A percentile compares a stretch with the other conserved stretches of the same genome.
Evolutionary conservation across 2,113 vertebrate genomes (phyloP).

Genomic region (Octodon degus): DNA sequence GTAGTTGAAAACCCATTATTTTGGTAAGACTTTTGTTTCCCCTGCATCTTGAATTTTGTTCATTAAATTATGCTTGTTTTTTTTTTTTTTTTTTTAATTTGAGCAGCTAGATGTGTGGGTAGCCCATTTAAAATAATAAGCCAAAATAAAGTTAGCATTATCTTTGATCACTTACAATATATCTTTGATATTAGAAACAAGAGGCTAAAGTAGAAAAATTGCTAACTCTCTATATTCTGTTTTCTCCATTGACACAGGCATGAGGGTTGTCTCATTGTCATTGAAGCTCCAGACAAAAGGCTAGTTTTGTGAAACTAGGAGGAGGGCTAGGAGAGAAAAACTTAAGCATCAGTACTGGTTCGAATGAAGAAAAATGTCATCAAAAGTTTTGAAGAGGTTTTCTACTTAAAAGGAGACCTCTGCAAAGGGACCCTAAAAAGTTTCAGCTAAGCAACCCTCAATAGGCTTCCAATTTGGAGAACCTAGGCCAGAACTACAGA

Average conservation of each 20-base stretch:
- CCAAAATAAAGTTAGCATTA: neutral
- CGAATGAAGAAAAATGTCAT: neutral
- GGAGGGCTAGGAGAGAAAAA: neutral
- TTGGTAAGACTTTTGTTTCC: neutral
- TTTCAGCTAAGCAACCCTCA: neutral
- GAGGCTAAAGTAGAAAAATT: neutral
- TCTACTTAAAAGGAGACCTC: neutral
- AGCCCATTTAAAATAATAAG: slow-evolving; percentile 25
- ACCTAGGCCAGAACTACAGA: neutral
- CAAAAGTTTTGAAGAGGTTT: neutral
- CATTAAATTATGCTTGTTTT: neutral
- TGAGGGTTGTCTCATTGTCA: neutral
- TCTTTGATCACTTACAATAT: neutral
- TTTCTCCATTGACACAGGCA: neutral
- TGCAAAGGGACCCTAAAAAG: neutral
- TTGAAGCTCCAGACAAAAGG: neutral
- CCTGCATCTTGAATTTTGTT: neutral
- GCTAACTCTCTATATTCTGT: neutral
- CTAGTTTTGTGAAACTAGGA: neutral
- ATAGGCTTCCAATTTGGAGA: neutral
- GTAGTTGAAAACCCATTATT: neutral
- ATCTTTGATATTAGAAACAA: neutral
- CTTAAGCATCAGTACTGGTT: neutral
- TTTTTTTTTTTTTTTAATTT: no score
- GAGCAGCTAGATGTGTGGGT: neutral